Conservation (phyloP, 2,888 invertebrate genomes). For the Sphaerophoria rueppellii region DNA sequence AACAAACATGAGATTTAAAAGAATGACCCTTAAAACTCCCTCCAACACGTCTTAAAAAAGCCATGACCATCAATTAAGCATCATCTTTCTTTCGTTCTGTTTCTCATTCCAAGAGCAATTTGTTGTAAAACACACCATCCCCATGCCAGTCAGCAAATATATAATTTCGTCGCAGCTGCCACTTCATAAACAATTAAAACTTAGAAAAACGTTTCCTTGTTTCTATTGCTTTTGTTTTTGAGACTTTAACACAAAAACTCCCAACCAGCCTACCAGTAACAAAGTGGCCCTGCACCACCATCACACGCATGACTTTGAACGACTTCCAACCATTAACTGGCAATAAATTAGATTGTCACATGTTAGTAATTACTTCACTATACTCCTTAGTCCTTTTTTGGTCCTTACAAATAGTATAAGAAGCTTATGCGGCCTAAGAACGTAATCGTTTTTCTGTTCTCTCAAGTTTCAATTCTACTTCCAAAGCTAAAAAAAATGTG, state of each 20-base stretch:
- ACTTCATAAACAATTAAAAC: slow-evolving; percentile 64
- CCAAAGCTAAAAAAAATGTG: background rate
- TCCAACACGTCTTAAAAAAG: slow-evolving; percentile 6
- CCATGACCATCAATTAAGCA: slow-evolving; percentile 29
- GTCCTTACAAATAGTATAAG: background rate
- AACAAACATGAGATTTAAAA: background rate
- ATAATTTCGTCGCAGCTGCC: slow-evolving; percentile 55
- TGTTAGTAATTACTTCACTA: slow-evolving; percentile 66
- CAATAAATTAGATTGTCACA: slow-evolving; percentile 71
- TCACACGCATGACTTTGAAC: slow-evolving; percentile 57
- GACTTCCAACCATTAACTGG: slow-evolving; percentile 67
- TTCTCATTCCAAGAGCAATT: slow-evolving; percentile 33
- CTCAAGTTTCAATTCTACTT: slow-evolving; percentile 29
- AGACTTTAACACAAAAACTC: slow-evolving; percentile 31
- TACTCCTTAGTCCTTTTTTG: background rate
- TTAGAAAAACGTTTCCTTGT: slow-evolving; percentile 50
- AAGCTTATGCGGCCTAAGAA: slow-evolving; percentile 17
- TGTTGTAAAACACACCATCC: slow-evolving; percentile 49
- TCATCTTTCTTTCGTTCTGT: background rate
- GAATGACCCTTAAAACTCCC: slow-evolving; percentile 1
- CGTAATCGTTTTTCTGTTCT: slow-evolving; percentile 31
- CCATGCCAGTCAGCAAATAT: background rate
- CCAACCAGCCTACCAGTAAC: slow-evolving; percentile 17
- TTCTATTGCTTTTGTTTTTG: slow-evolving; percentile 29
- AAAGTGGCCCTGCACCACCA: slow-evolving; percentile 14